Evolutionary conservation across 2,888 invertebrate species (phyloP), one percentile per base, ranked within the genome.

Genomic region (Callimorpha dominula): DNA sequence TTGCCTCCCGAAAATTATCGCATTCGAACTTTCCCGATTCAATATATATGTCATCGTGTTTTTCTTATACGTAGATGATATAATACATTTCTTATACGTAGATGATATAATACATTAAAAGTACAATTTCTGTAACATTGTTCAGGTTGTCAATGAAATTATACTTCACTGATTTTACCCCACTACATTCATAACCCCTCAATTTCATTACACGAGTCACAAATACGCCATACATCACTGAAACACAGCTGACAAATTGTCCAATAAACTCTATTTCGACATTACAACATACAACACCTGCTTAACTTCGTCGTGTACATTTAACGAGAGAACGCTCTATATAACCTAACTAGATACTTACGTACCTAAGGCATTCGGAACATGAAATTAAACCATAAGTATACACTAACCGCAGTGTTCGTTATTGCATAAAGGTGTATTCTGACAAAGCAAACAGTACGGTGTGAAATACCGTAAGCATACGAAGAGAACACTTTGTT

Each of bases 331-430:
- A 46, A 66, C 50, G 68, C 42, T 72, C 65, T 65, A 71, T 74
- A 68, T 57, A 71, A 52, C 46, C 12, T 68, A 66, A 75, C 65
- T 65, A 68, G 68, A 71, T 46, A 65, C 71, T 71, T 69, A 50
- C 74, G 8, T 20, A 63, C 66, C 65, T 72, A 75, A 84, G 68
- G 73, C 84, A 85, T 82, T 88, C 75, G 74, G 74, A 81, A 86
- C 84, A 80, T 84, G 81, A 87, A 87, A 88, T 88, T 85, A 88
- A 86, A 86, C 85, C 83, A 79, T 85, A 82, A 86, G 81, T 78
- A 78, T 71, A 69, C 82, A 85, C 80, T 84, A 83, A 85, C 86
- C 68, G 17, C 68, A 46, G 49, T 54, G 63, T 64, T 69, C 64
- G 50, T 62, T 73, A 66, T 63, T 70, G 65, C 54, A 52, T 66